Conservation (phyloP, 2,888 invertebrate genomes). For the Morpho achilles region DNA sequence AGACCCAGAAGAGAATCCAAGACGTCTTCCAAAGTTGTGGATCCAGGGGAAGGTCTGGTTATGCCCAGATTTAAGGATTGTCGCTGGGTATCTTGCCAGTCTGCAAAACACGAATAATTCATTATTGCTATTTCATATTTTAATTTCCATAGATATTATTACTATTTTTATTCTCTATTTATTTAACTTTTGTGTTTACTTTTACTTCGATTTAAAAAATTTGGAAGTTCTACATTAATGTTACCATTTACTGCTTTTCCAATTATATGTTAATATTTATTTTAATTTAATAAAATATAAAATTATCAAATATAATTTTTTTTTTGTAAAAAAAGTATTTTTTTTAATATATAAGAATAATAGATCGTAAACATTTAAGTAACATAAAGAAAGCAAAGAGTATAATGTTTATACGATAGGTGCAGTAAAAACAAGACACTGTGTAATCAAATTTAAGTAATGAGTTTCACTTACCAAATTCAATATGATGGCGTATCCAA, state of each 20-base stretch:
- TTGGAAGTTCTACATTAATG: no score
- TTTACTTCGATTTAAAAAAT: no score
- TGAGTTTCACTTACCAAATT: slow-evolving; percentile 30
- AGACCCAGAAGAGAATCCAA: slow-evolving; percentile 94
- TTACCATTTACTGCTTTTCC: no score
- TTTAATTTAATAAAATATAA: no score
- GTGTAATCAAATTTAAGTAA: slow-evolving; percentile 23
- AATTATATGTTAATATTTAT: no score
- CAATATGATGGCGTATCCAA: slow-evolving; percentile 21
- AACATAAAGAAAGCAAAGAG: slow-evolving; percentile 18
- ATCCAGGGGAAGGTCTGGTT: slow-evolving; percentile 85
- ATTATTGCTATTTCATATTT: not conserved
- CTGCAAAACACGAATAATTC: slow-evolving; percentile 41
- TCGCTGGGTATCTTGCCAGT: slow-evolving; percentile 73
- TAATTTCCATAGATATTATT: no score
- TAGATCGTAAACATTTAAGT: slow-evolving; percentile 5
- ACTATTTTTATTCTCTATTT: no score
- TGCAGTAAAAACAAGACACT: slow-evolving; percentile 25
- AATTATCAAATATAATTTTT: no score
- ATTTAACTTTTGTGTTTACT: no score
- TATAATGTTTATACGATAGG: slow-evolving; percentile 15
- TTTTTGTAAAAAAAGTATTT: no score
- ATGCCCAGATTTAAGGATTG: slow-evolving; percentile 67
- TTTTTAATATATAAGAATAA: not conserved
- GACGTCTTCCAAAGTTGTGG: slow-evolving; percentile 95